phyloP scores from a whole-genome alignment of 2,797 vertebrate species.

The Mormyrops boulengeri region DNA sequence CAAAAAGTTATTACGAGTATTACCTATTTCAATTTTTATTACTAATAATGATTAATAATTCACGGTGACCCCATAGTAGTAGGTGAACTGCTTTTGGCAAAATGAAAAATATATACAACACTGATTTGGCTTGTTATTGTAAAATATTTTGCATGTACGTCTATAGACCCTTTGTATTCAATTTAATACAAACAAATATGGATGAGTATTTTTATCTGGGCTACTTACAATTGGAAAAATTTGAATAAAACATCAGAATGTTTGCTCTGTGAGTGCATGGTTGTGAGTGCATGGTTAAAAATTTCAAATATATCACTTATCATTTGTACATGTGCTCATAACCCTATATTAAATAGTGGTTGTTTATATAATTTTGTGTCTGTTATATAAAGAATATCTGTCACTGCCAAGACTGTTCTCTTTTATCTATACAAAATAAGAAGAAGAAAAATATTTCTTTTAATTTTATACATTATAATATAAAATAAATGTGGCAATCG shows the following conservation, averaged over 20 bases:
- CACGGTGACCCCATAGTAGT: not conserved
- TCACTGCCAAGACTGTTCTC: not conserved
- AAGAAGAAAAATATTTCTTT: not conserved
- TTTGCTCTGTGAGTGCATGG: not conserved
- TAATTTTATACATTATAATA: not conserved
- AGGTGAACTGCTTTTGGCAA: not conserved
- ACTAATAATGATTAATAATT: not conserved
- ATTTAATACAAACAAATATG: not conserved
- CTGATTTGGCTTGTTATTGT: not conserved
- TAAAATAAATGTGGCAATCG: not conserved
- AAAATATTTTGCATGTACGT: not conserved
- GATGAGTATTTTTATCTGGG: not conserved
- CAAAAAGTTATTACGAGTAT: not conserved
- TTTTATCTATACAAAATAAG: not conserved
- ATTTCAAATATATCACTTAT: not conserved
- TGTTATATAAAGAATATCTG: not conserved
- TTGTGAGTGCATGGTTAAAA: not conserved
- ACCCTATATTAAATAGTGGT: not conserved
- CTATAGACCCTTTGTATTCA: not conserved
- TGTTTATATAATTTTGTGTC: not conserved
- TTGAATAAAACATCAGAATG: not conserved
- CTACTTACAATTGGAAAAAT: not conserved
- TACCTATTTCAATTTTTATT: not conserved
- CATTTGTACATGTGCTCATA: not conserved
- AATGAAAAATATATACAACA: not conserved